These are phyloP conservation scores for Siniperca scherzeri DNA, from an alignment of 2,797 vertebrate genomes.

Conservation along the genomic window DNA sequence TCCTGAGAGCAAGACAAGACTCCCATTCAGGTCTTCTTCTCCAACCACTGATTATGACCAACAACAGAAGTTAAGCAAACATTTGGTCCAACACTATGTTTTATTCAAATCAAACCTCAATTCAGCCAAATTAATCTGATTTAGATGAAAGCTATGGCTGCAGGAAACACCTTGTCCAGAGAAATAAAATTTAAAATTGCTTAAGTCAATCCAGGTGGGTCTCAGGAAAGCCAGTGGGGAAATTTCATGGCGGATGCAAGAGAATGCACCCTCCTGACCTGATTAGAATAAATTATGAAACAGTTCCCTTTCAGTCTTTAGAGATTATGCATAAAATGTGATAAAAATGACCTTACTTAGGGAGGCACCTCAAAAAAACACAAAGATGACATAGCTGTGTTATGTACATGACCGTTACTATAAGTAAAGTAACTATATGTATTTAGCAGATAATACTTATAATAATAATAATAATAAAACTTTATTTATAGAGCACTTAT, in stretches of 20 bases:
- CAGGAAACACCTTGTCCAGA: conserved; percentile 50
- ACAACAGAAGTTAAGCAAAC: conserved; percentile 63
- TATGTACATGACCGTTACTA: neutral
- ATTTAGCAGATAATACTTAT: too few species aligned
- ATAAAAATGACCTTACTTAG: neutral
- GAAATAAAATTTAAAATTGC: conserved; percentile 30
- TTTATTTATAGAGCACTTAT: too few species aligned
- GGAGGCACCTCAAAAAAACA: neutral
- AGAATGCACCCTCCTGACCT: conserved; percentile 36
- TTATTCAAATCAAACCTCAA: conserved; percentile 55
- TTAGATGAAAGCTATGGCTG: conserved; percentile 50
- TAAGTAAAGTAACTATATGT: neutral
- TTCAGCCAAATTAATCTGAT: conserved; percentile 48
- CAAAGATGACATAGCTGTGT: conserved; percentile 6
- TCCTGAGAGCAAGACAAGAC: conserved; percentile 76
- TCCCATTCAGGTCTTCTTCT: conserved; percentile 81
- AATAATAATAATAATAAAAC: too few species aligned
- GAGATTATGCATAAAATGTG: conserved; percentile 32
- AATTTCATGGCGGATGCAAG: conserved; percentile 45
- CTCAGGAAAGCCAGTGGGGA: conserved; percentile 45
- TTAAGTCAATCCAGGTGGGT: conserved; percentile 58
- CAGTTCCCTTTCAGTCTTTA: conserved; percentile 30
- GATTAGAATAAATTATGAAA: conserved; percentile 50
- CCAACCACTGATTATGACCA: conserved; percentile 70
- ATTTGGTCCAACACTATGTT: conserved; percentile 54